Evolutionary conservation across 2,888 invertebrate species (phyloP).

Genomic region (Prosapia bicincta): DNA sequence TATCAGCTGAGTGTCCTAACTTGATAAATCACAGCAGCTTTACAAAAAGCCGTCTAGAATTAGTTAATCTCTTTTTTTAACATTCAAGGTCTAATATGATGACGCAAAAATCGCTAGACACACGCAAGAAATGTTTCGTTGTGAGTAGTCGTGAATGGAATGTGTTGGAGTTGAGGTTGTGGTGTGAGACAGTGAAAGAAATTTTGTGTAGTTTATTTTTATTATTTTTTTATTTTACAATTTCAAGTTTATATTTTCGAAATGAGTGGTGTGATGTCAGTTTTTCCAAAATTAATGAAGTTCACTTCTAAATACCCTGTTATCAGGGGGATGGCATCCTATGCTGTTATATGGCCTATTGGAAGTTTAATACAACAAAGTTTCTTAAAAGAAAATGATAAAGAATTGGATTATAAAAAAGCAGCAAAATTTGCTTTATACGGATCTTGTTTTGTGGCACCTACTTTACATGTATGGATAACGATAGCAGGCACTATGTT

Average conservation of each 20-base stretch:
- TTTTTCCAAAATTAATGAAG: conserved; percentile 35
- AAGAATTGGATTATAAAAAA: conserved; percentile 38
- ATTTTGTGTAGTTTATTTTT: background rate
- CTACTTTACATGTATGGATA: conserved; percentile 46
- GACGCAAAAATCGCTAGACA: background rate
- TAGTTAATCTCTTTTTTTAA: background rate
- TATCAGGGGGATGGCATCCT: conserved; percentile 57
- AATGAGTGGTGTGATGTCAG: conserved; percentile 5
- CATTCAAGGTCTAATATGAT: background rate
- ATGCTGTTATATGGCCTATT: conserved; percentile 56
- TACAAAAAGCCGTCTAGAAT: background rate
- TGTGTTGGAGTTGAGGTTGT: too few relatives aligned
- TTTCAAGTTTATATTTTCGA: background rate
- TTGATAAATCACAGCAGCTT: background rate
- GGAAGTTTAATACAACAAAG: conserved; percentile 57
- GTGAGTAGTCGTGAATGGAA: background rate
- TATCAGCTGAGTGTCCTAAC: background rate
- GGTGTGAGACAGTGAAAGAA: background rate
- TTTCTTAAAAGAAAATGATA: conserved; percentile 43
- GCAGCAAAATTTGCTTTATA: conserved; percentile 39
- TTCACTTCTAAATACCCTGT: conserved; percentile 52
- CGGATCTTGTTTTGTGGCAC: conserved; percentile 41
- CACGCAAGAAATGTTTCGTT: background rate
- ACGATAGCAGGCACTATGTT: conserved; percentile 70
- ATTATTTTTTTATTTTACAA: background rate